Base-by-base conservation (phyloP, 64 coral and sea anemone species). In the Pachyseris speciosa region DNA sequence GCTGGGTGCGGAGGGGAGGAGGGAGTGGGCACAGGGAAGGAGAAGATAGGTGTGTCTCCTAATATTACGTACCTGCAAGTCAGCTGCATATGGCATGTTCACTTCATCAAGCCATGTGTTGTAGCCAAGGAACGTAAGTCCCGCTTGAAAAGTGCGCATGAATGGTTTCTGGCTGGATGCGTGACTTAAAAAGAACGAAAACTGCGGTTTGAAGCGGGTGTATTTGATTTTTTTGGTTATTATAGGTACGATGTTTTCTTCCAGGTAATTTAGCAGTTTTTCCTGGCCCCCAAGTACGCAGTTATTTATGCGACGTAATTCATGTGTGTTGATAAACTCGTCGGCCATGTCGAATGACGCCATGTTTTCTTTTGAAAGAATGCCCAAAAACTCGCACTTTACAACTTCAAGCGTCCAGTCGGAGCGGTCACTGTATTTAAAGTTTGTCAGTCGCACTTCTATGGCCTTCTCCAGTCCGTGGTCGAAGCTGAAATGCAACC, bases 291-390 rank as follows among this genome's bases (percentile, higher is more conserved):
- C 78, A 0, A 41, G 38, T 38, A 43, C 32, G 17, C 91, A 65
- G 32, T 98, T 90, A n/a, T n/a, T n/a, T 72, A 98, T 20, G 40
- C 91, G 91, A 37, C 67, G 31, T 65, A 98, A 50, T 52, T 98
- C 95, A 0, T 59, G 33, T 2, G n/a, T 26, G 26, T 98, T 98
- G 17, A 80, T 53, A 39, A 98, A 76, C 17, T 94, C 27, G 19
- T 94, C 95, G 36, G 39, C 74, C 91, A 98, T 98, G 67, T 98
- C 95, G 66, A 98, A 86, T 4, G 95, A 98, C 80, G 68, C 87
- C 69, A 90, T 90, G 29, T 98, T 25, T 41, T 91, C 83, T 2
- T 51, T 30, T n/a, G 55, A 49, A 15, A 24, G 36, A 41, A 98
- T 98, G 6, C 75, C 47, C 66, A 98, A 63, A 24, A 94, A 98